Conservation (phyloP, 1,140 invertebrate genomes). For the Lasaia peninsularis region DNA sequence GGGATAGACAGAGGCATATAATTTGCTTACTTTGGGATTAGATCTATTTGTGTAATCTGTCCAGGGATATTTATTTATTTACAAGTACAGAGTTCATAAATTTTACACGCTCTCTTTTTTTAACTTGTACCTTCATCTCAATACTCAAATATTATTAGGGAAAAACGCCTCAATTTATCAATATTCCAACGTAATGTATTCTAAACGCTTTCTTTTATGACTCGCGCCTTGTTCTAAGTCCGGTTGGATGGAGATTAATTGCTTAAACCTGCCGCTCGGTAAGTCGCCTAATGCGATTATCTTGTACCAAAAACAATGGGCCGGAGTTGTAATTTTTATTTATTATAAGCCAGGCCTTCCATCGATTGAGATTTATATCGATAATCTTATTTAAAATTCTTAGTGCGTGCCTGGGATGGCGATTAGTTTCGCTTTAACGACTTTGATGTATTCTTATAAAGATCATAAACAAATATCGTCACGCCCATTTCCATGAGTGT, state of each 20-base stretch:
- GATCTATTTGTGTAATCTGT: no score
- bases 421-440: neutral
- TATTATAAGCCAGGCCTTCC: slow-evolving; percentile 27
- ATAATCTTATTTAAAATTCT: slow-evolving; percentile 15
- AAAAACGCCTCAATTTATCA: neutral
- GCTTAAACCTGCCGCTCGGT: slow-evolving; percentile 35
- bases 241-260: slow-evolving; percentile 60
- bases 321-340: slow-evolving; percentile 45
- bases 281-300: slow-evolving; percentile 62
- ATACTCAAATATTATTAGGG: no score
- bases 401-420: neutral
- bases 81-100: no score
- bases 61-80: no score
- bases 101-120: neutral
- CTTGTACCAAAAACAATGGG: slow-evolving; percentile 61
- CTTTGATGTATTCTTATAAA: neutral
- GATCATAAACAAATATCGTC: no score
- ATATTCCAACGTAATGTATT: neutral
- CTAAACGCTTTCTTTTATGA: slow-evolving; percentile 12
- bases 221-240: slow-evolving; percentile 29
- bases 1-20: no score
- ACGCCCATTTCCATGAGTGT: no score
- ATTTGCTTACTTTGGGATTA: no score
- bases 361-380: slow-evolving; percentile 16
- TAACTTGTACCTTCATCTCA: neutral